Conservation (phyloP, 2,113 vertebrate genomes). For the Centropus bengalensis region DNA sequence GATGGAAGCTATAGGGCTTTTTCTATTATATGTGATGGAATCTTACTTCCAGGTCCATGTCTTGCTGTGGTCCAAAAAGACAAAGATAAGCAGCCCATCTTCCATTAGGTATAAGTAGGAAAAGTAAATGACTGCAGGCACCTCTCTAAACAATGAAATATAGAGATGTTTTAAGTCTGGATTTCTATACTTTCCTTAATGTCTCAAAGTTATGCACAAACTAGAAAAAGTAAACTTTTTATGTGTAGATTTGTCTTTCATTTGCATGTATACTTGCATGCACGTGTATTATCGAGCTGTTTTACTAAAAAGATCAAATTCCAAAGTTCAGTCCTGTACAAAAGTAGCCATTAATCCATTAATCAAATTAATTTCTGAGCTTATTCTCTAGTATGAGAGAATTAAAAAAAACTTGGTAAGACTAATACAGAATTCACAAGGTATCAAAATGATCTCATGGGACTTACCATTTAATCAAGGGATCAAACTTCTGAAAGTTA, state of each 20-base stretch:
- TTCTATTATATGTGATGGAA: background rate
- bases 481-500: background rate
- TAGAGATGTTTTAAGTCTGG: background rate
- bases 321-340: background rate
- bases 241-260: background rate
- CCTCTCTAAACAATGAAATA: background rate
- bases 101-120: background rate
- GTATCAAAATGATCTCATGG: background rate
- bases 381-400: background rate
- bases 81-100: background rate
- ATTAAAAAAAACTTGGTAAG: background rate
- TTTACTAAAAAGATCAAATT: background rate
- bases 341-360: background rate
- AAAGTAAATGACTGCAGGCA: background rate
- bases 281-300: fast-evolving
- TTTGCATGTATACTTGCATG: background rate
- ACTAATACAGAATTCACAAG: background rate
- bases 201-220: background rate
- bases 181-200: background rate
- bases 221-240: background rate
- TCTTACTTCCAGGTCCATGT: background rate
- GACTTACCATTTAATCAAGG: background rate
- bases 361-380: background rate
- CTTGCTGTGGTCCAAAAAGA: background rate
- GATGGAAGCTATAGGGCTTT: background rate